A percentile compares a stretch with the other conserved stretches of the same genome.
phyloP scores from a whole-genome alignment of 2,888 invertebrate genomes.

The Andrena haemorrhoa region DNA sequence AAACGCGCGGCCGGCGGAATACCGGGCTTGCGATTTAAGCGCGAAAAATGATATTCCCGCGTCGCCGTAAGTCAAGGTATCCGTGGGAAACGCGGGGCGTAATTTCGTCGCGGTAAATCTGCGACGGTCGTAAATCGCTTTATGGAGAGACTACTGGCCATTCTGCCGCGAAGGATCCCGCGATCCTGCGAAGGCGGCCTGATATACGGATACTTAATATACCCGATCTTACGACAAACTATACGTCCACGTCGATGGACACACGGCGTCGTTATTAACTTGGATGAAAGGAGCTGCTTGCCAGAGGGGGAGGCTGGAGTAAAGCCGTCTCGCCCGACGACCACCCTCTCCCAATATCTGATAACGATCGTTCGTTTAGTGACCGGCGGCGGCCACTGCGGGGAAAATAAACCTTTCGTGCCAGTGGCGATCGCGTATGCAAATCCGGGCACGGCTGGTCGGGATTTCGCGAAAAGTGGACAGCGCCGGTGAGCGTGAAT shows the following conservation, averaged over 20 bases:
- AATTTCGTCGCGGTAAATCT: constrained; percentile 71
- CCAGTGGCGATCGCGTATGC: constrained; percentile 1
- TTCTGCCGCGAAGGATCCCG: constrained; percentile 38
- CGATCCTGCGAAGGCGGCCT: constrained; percentile 26
- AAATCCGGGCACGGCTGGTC: background rate
- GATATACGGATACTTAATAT: constrained; percentile 64
- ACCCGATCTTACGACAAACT: constrained; percentile 54
- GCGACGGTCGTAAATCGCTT: constrained; percentile 75
- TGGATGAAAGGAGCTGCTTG: constrained; percentile 39
- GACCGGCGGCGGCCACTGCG: constrained; percentile 2
- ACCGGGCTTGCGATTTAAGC: constrained; percentile 53
- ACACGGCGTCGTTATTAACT: constrained; percentile 57
- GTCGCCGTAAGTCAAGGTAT: constrained; percentile 66
- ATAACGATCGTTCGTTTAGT: constrained; percentile 41
- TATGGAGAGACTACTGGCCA: constrained; percentile 61
- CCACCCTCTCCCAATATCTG: constrained; percentile 21
- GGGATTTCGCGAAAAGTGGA: background rate
- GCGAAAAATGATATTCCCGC: constrained; percentile 70
- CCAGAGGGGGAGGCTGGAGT: constrained; percentile 6
- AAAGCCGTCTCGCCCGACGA: constrained; percentile 16
- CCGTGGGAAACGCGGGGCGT: constrained; percentile 62
- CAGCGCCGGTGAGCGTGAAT: background rate
- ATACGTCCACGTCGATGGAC: constrained; percentile 56
- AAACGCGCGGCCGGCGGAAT: constrained; percentile 41
- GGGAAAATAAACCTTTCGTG: constrained; percentile 14